Evolutionary conservation across 1,140 invertebrate genomes (phyloP), one percentile per base, ranked within the genome.

Genomic region (Drosophila sulfurigaster): DNA sequence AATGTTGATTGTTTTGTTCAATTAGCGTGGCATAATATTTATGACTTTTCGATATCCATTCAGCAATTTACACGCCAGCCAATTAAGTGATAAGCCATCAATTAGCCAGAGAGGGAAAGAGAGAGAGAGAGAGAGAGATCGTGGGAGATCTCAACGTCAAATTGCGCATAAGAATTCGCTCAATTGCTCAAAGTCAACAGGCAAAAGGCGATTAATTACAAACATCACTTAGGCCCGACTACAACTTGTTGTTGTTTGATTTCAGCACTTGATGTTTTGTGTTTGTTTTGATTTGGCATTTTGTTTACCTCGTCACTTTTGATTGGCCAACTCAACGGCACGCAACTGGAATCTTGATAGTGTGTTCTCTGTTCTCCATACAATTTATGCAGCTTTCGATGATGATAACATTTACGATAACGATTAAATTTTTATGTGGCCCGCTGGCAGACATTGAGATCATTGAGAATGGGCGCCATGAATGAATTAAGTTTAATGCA

Each of bases 171-270:
- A 41, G 63, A 69, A 48, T 78, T 81, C 83, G 45, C 66, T 54
- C 82, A 81, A 79, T 78, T 86, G 78, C 82, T 83, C 81, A 83
- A 82, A 83, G 81, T 83, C 81, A 85, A 70, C 70, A 15, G 46
- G 46, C 60, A 66, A 25, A 25, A 48, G 57, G 51, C 70, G 67
- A 86, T 85, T 86, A 78, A 83, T 83, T 78, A 30, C 73, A n/a
- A 41, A 25, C 67, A 54, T 79, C 80, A 52, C 60, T 51, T 66
- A 59, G 43, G 35, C 11, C 6, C 46, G 48, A 25, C 28, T 66
- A 56, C 20, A 65, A 64, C 43, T 51, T 68, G 48, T 45, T 45
- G 15, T 38, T 28, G 58, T 30, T 52, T 2, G 32, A 10, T 49
- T 48, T 56, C 28, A 66, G 30, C 62, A 58, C 74, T 70, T 60